phyloP scores from a whole-genome alignment of 2,888 invertebrate genomes.

The Scaptomyza polygonia region DNA sequence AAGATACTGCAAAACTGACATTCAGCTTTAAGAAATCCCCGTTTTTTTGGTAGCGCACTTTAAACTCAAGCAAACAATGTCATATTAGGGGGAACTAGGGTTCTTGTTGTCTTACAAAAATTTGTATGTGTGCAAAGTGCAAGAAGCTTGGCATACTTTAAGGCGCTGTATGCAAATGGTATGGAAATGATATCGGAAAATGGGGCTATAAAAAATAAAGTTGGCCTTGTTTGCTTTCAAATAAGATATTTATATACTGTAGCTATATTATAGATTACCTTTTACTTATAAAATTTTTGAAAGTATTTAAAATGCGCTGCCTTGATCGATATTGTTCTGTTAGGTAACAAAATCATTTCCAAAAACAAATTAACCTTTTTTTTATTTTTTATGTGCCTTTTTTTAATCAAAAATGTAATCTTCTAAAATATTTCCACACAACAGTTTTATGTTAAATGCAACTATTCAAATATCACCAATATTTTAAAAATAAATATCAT shows the following conservation, averaged over 20 bases:
- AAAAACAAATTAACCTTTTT: background rate
- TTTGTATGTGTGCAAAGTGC: background rate
- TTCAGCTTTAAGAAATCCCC: conserved; percentile 6
- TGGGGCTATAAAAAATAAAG: background rate
- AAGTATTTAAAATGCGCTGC: background rate
- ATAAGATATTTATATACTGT: background rate
- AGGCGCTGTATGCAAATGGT: conserved; percentile 27
- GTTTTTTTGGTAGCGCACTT: background rate
- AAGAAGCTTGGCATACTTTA: conserved; percentile 45
- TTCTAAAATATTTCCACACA: background rate
- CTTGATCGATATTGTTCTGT: background rate
- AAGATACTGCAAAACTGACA: background rate
- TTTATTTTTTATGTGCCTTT: background rate
- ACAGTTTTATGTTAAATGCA: background rate
- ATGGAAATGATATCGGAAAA: conserved; percentile 20
- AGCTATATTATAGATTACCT: background rate
- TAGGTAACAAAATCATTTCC: background rate
- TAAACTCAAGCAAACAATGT: background rate
- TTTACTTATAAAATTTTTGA: background rate
- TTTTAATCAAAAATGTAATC: background rate
- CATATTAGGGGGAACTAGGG: background rate
- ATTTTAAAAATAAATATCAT: background rate
- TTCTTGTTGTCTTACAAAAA: background rate
- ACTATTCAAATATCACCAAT: conserved; percentile 1
- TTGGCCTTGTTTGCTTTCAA: background rate